phyloP scores from a whole-genome alignment of 2,113 vertebrate genomes.

The Siniperca chuatsi region DNA sequence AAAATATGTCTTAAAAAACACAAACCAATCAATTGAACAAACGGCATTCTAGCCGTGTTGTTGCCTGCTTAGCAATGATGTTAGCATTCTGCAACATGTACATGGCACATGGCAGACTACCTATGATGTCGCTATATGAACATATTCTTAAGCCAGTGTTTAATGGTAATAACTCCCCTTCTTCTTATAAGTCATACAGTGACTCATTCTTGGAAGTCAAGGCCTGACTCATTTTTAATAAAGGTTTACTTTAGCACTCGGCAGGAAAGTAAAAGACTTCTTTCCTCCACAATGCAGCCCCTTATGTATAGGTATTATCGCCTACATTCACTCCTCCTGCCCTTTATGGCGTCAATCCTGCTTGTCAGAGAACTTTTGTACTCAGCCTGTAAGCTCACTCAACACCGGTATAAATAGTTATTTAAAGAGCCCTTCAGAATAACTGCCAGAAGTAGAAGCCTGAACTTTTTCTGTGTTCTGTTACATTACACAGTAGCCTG shows the following conservation, averaged over 20 bases:
- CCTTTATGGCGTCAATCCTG: constrained; percentile 22
- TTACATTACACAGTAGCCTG: not conserved
- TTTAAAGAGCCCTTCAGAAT: constrained; percentile 14
- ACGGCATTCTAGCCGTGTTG: not conserved
- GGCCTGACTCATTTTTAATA: constrained; percentile 27
- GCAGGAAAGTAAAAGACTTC: not conserved
- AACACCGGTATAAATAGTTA: not conserved
- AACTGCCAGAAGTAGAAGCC: not conserved
- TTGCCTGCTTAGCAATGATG: not conserved
- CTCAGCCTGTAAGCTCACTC: not conserved
- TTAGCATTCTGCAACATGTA: not conserved
- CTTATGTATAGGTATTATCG: constrained; percentile 5
- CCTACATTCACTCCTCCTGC: not conserved
- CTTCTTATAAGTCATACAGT: not conserved
- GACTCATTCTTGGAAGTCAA: not conserved
- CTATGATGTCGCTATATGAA: not conserved
- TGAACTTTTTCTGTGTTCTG: constrained; percentile 8
- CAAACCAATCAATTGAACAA: no score
- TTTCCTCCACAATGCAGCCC: not conserved
- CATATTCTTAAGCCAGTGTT: not conserved
- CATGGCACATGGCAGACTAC: not conserved
- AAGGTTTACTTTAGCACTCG: constrained; percentile 13
- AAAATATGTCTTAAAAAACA: no score
- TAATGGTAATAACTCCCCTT: not conserved
- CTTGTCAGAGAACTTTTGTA: not conserved